Evolutionary conservation across 2,888 invertebrate genomes (phyloP), one percentile per base, ranked within the genome.

Genomic region (Drosophila rellima): DNA sequence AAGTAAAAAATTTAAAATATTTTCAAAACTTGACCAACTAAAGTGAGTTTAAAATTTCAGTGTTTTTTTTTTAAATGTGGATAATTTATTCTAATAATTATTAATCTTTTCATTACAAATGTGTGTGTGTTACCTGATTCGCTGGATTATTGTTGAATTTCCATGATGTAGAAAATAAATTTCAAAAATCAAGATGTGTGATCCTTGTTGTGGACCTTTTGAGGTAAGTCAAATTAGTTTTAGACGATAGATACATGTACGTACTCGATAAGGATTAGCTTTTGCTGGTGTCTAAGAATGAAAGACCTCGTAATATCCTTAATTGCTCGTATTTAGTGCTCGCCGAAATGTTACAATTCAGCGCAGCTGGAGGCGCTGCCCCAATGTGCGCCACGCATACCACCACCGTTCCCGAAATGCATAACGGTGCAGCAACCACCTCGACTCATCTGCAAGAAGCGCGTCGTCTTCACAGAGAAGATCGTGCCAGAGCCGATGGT

Each of bases 341-440:
- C 90, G 5, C 90, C 91, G 13, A 90, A 91, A 87, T 91, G 90
- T 54, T 91, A 90, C 67, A 88, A 90, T 37, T 80, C 90, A 52
- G 87, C 90, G 20, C 91, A 91, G 52, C 69, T 92, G 50, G 90
- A 90, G 35, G 90, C 90, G 4, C 63, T 91, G 50, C 91, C 92
- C 11, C 92, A 92, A 72, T 91, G 91, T 72, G 90, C 89, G 2
- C 89, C 90, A 47, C 87, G 90, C 54, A 84, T 89, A 29, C 90
- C 91, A 54, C 90, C 91, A 23, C 91, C 91, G 4, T 69, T 84
- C 35, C 91, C 91, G n/a, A 91, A 90, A 77, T 88, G 89, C 67
- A 90, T 92, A 23, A 91, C 91, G 15, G 88, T 92, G 11, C 92
- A 92, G 54, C 91, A 92, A 52, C 91, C 91, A 5, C 91, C 92